phyloP scores from a whole-genome alignment of 2,113 vertebrate species.

The Rhizomys pruinosus region DNA sequence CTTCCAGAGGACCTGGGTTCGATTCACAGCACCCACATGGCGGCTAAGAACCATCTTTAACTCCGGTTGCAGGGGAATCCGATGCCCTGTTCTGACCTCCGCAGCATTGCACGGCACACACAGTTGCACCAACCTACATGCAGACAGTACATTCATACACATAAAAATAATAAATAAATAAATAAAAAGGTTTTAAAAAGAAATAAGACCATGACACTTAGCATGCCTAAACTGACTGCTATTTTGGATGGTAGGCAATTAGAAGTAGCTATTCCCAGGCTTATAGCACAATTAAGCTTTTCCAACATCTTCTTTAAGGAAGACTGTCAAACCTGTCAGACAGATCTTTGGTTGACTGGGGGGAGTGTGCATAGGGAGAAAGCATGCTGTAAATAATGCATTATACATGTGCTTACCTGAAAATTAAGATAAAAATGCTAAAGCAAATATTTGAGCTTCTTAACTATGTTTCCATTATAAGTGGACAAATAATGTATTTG shows the following conservation, averaged over 20 bases:
- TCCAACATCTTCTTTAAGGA: conserved; percentile 36
- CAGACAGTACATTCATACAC: no score
- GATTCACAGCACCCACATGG: no score
- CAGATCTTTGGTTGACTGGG: not conserved
- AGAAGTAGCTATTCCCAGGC: not conserved
- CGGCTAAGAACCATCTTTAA: no score
- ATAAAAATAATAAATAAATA: no score
- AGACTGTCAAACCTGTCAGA: not conserved
- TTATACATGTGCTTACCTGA: not conserved
- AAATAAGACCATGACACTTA: conserved; percentile 13
- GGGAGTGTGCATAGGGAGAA: not conserved
- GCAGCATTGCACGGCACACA: no score
- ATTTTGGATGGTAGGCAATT: conserved; percentile 35
- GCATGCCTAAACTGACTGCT: not conserved
- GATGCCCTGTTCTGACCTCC: no score
- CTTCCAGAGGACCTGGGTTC: no score
- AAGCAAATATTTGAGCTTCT: conserved; percentile 33
- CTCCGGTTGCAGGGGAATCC: no score
- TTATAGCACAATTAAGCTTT: conserved; percentile 48
- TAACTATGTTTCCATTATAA: conserved; percentile 9
- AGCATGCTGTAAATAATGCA: conserved; percentile 10
- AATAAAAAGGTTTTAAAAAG: no score
- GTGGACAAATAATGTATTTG: conserved; percentile 13
- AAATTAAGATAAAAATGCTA: conserved; percentile 57
- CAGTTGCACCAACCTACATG: no score